These are phyloP conservation scores for Euplexia lucipara DNA, from an alignment of 2,888 invertebrate species.

Conservation along the genomic window DNA sequence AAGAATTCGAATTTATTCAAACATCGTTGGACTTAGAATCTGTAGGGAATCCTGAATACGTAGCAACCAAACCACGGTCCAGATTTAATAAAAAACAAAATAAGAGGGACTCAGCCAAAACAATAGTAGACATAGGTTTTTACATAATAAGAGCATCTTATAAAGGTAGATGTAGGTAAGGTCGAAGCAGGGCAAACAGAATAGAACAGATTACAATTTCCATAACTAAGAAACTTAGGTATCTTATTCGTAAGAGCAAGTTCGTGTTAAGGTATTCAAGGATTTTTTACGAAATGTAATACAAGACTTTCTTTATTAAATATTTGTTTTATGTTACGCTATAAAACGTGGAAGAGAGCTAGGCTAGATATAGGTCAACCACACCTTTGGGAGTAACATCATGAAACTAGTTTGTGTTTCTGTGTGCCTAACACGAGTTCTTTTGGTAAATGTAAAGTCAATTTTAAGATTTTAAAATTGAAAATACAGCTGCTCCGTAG, in stretches of 20 bases:
- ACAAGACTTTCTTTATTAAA: conserved; percentile 1
- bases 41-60: neutral
- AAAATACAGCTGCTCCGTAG: too few species aligned
- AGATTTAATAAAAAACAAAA: neutral
- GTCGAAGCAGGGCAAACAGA: conserved; percentile 3
- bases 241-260: conserved; percentile 17
- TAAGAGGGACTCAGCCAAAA: conserved; percentile 4
- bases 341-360: neutral
- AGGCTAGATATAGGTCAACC: neutral
- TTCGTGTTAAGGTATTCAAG: neutral
- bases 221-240: conserved; percentile 22
- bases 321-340: neutral
- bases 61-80: neutral
- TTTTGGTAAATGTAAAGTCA: too few species aligned
- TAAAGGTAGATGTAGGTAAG: conserved; percentile 20
- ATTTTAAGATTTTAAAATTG: too few species aligned
- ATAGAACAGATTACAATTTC: conserved; percentile 31
- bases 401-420: too few species aligned
- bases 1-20: neutral
- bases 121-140: neutral
- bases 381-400: neutral
- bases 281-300: neutral
- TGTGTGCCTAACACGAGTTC: too few species aligned
- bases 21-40: neutral
- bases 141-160: conserved; percentile 5